These are phyloP conservation scores for Copsychus sechellarum DNA, from an alignment of 2,113 vertebrate genomes.

Conservation along the genomic window DNA sequence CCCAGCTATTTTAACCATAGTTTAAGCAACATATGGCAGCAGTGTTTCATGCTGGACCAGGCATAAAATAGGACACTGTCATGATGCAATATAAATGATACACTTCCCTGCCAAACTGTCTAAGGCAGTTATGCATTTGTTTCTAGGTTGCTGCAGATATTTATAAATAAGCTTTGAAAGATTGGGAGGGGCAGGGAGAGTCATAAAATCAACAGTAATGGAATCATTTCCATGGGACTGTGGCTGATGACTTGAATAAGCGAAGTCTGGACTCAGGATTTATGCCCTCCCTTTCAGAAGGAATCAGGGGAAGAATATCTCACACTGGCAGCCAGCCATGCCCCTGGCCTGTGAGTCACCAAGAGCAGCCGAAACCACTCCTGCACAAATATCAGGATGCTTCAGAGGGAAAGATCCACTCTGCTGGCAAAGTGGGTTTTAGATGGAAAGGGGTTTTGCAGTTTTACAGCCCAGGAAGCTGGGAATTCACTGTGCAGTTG, in stretches of 20 bases:
- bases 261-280: conserved; percentile 56
- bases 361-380: conserved; percentile 20
- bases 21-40: conserved; percentile 70
- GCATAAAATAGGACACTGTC: conserved; percentile 66
- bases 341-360: background rate
- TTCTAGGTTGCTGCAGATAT: conserved; percentile 72
- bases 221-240: conserved; percentile 65
- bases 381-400: conserved; percentile 37
- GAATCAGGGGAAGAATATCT: conserved; percentile 63
- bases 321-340: conserved; percentile 46
- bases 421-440: background rate
- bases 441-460: background rate
- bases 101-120: conserved; percentile 67
- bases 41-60: conserved; percentile 65
- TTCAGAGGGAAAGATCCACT: background rate
- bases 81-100: conserved; percentile 71
- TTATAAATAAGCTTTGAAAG: conserved; percentile 69
- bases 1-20: conserved; percentile 71
- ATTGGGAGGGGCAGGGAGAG: conserved; percentile 58
- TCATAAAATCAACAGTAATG: conserved; percentile 62
- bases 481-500: background rate
- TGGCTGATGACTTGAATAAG: conserved; percentile 63
- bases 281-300: conserved; percentile 57
- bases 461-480: background rate
- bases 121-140: conserved; percentile 69